Evolutionary conservation across 2,113 vertebrate genomes (phyloP).

Genomic region (Phalacrocorax pelagicus): DNA sequence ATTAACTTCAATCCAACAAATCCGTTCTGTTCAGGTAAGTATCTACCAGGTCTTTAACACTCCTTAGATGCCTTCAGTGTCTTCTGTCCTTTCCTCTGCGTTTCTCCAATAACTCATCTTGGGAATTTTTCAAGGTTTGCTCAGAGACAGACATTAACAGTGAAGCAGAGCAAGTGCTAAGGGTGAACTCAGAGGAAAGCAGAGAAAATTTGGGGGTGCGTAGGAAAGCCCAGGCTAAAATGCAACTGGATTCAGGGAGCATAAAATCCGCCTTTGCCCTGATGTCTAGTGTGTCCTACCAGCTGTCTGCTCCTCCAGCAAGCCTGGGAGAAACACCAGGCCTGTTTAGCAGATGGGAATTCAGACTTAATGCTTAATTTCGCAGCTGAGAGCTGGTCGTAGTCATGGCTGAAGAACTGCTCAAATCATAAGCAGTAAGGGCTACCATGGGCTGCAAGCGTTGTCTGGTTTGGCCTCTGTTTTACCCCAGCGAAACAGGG

Average conservation of each 20-base stretch:
- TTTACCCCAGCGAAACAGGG: neutral
- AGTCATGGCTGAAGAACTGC: neutral
- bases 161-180: neutral
- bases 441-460: accelerated
- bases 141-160: neutral
- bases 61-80: neutral
- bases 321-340: neutral
- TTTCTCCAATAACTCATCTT: neutral
- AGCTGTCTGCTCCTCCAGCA: neutral
- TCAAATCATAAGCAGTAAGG: neutral
- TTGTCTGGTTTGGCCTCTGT: neutral
- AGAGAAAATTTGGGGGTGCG: neutral
- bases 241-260: slow-evolving; percentile 1
- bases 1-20: slow-evolving; percentile 98
- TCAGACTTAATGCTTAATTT: neutral
- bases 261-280: neutral
- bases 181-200: neutral
- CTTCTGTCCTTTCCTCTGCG: neutral
- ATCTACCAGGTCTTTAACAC: neutral
- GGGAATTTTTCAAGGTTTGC: neutral
- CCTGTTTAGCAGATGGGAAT: neutral
- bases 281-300: slow-evolving; percentile 4
- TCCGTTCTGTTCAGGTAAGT: slow-evolving; percentile 94
- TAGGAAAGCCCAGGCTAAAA: slow-evolving; percentile 9
- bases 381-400: neutral